phyloP scores from a whole-genome alignment of 1,140 invertebrate species.

The Lineus longissimus region DNA sequence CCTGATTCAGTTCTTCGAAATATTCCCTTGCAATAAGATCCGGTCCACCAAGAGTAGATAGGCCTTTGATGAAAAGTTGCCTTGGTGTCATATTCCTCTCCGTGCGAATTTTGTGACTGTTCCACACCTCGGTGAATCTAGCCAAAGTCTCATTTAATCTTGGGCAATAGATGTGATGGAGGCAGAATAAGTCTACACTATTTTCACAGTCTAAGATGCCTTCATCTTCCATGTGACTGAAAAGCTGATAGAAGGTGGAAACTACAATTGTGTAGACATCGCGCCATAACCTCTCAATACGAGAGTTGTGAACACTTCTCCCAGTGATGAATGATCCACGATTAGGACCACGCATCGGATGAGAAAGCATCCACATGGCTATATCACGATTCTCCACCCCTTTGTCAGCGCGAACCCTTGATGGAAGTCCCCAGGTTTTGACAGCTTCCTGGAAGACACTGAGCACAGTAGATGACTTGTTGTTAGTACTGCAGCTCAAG shows the following conservation, averaged over 20 bases:
- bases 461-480: constrained; percentile 17
- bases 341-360: background rate
- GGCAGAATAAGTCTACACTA: background rate
- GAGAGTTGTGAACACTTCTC: constrained; percentile 16
- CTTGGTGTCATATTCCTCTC: background rate
- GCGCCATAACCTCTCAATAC: background rate
- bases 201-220: background rate
- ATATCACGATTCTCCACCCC: constrained; percentile 24
- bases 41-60: background rate
- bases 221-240: background rate
- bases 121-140: background rate
- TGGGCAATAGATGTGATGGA: background rate
- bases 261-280: background rate
- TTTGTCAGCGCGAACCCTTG: constrained; percentile 20
- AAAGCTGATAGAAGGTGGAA: background rate
- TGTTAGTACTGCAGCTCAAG: constrained; percentile 17
- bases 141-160: background rate
- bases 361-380: constrained; percentile 19
- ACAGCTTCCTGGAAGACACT: constrained; percentile 10
- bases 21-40: no score
- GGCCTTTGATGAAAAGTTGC: background rate
- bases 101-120: background rate
- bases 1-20: no score
- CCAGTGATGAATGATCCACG: constrained; percentile 14
- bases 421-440: constrained; percentile 14